A percentile compares a stretch with the other conserved stretches of the same genome.
phyloP scores from a whole-genome alignment of 2,797 vertebrate genomes.

The Myotis planiceps region DNA sequence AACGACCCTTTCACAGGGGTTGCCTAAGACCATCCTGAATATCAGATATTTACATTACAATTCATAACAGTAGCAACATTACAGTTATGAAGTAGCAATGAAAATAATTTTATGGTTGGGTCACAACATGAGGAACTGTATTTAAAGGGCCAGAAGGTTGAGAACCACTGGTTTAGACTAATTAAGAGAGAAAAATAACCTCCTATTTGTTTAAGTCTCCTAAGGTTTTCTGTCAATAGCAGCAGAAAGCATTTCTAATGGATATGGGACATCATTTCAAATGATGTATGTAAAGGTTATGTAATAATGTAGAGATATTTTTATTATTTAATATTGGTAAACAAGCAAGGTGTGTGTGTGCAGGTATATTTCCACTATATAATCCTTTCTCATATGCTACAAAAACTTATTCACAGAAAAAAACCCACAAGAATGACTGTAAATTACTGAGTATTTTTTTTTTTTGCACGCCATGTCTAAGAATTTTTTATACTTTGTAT shows the following conservation, averaged over 20 bases:
- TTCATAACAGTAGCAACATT: too few relatives aligned
- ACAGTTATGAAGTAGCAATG: too few relatives aligned
- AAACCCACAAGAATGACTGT: background rate
- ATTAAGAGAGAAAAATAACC: background rate
- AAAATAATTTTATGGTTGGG: too few relatives aligned
- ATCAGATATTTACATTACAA: too few relatives aligned
- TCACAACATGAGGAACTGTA: too few relatives aligned
- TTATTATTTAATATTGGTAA: slow-evolving; percentile 10
- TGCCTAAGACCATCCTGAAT: too few relatives aligned
- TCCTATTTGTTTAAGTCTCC: background rate
- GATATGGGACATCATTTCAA: background rate
- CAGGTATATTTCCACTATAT: background rate
- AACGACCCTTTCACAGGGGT: too few relatives aligned
- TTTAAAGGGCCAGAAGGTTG: too few relatives aligned
- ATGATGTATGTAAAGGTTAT: background rate
- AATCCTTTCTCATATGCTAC: background rate
- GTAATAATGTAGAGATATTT: background rate
- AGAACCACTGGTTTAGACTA: background rate
- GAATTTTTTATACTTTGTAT: background rate
- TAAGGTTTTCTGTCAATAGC: background rate
- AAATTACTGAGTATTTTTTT: background rate
- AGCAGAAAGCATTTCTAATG: background rate
- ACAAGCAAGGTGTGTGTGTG: background rate
- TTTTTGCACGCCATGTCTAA: background rate
- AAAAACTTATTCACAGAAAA: background rate